These are phyloP conservation scores for Tenebrosternarchus preto DNA, from an alignment of 2,113 vertebrate species.

Conservation along the genomic window DNA sequence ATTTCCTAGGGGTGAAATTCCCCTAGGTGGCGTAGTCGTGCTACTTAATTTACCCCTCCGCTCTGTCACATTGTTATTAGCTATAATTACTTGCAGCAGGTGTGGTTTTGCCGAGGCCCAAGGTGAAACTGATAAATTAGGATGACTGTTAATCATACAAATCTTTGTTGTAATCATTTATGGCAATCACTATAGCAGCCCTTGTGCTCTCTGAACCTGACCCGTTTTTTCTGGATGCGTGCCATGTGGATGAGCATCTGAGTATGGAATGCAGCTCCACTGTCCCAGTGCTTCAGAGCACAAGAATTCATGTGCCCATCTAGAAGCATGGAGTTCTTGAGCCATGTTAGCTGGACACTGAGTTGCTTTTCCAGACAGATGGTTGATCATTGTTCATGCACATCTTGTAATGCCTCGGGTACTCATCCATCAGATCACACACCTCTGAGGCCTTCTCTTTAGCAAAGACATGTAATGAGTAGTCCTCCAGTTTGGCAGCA, in stretches of 20 bases:
- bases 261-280: constrained; percentile 2
- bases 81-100: no score
- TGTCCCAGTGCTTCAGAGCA: background rate
- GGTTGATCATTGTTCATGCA: background rate
- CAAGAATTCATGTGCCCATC: constrained; percentile 21
- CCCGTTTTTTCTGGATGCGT: background rate
- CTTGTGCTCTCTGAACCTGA: background rate
- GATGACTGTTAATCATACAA: background rate
- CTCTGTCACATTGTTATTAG: no score
- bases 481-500: background rate
- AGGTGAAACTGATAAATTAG: no score
- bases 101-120: no score
- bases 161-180: background rate
- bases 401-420: constrained; percentile 24
- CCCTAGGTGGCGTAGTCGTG: no score
- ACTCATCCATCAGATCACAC: constrained; percentile 21
- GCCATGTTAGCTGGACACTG: constrained; percentile 15
- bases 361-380: background rate
- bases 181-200: background rate
- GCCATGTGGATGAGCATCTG: constrained; percentile 32
- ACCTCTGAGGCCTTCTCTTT: constrained; percentile 30
- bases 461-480: constrained; percentile 12
- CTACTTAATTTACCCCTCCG: no score
- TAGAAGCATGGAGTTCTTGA: constrained; percentile 28
- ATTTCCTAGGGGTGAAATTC: no score